phyloP scores from a whole-genome alignment of 2,888 invertebrate genomes.

The Lamellibrachia columna region DNA sequence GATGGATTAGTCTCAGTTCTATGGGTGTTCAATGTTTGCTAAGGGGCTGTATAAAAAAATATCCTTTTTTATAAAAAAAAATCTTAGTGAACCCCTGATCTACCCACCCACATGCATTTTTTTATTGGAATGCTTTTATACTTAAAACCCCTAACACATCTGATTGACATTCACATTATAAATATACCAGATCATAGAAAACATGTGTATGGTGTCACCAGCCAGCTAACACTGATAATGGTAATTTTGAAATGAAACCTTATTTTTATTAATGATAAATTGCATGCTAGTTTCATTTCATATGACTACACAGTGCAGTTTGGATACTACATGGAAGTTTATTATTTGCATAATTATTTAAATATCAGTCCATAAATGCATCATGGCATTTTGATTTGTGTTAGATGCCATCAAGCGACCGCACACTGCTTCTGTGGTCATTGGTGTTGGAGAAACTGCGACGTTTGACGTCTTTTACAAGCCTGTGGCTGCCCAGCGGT shows the following conservation, averaged over 20 bases:
- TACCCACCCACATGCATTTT: not conserved
- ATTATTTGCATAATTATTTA: not conserved
- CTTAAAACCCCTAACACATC: not conserved
- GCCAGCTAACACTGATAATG: not conserved
- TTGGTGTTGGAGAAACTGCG: constrained; percentile 58
- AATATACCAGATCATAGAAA: not conserved
- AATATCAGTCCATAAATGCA: too few species aligned
- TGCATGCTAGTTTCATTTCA: not conserved
- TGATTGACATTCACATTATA: not conserved
- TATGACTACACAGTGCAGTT: not conserved
- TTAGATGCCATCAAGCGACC: constrained; percentile 41
- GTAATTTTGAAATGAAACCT: not conserved
- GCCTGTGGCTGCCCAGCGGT: constrained; percentile 55
- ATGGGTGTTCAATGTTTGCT: not conserved
- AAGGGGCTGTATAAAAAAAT: not conserved
- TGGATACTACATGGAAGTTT: not conserved
- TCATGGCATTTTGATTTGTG: not conserved
- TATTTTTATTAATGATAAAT: not conserved
- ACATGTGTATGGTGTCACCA: too few species aligned
- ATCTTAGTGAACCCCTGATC: too few species aligned
- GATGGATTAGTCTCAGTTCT: not conserved
- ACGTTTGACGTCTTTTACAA: constrained; percentile 58
- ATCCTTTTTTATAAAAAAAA: too few species aligned
- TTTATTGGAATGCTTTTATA: not conserved
- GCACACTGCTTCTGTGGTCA: constrained; percentile 62